These are phyloP conservation scores for Tortrix viridana DNA, from an alignment of 2,888 invertebrate genomes.

Conservation along the genomic window DNA sequence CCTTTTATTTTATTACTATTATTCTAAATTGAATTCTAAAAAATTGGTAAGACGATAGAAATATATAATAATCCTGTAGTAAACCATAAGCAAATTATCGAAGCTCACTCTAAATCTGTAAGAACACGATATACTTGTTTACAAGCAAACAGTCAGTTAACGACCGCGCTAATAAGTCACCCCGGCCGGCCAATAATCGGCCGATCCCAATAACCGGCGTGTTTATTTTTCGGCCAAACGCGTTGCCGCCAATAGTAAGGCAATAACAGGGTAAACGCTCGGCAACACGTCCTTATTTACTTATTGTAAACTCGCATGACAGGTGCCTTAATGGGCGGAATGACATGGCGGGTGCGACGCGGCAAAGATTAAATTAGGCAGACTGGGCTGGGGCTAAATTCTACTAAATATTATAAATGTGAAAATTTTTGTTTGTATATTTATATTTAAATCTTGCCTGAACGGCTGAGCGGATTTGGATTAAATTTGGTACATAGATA, in stretches of 20 bases:
- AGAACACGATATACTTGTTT: no score
- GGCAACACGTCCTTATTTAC: conserved; percentile 77
- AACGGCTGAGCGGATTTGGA: no score
- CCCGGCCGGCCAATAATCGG: conserved; percentile 47
- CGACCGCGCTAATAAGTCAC: conserved; percentile 27
- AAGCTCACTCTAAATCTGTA: no score
- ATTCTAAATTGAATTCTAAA: no score
- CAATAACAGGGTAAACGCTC: conserved; percentile 74
- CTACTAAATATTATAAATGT: no score
- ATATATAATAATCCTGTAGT: no score
- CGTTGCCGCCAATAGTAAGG: conserved; percentile 73
- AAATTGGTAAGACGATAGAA: no score
- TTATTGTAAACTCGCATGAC: conserved; percentile 84
- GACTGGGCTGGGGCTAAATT: not conserved
- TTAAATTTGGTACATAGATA: no score
- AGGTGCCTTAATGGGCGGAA: conserved; percentile 81
- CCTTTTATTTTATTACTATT: no score
- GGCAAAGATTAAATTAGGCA: conserved; percentile 52
- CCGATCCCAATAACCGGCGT: conserved; percentile 50
- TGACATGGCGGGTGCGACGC: conserved; percentile 79
- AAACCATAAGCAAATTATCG: no score
- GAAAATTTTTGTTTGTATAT: no score
- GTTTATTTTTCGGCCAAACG: conserved; percentile 76
- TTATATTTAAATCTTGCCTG: no score
- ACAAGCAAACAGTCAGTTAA: not conserved